Evolutionary conservation across 2,113 vertebrate species (phyloP), one percentile per base, ranked within the genome.

Genomic region (Forbesichthys papilliferus): DNA sequence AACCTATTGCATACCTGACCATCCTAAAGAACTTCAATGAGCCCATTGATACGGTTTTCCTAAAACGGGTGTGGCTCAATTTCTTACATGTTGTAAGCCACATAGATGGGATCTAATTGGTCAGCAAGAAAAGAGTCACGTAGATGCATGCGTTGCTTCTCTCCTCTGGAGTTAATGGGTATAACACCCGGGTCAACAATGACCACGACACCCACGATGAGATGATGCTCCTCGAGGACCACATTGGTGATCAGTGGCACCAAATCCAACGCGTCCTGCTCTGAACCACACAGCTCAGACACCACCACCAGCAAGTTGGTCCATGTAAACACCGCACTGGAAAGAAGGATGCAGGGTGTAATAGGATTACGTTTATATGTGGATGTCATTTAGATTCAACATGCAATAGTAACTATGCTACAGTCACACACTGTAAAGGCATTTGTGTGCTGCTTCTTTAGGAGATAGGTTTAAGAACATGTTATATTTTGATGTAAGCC

Each of bases 231-330:
- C 90, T 99, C 98, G 87, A 99, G 92, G 7, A 99, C 96, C 82
- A 98, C 97, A 0, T 98, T 98, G 48, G 98, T 99, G 18, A 99
- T 96, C 51, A 98, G 90, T 14, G 98, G 96, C 54, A 99, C 97
- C 81, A 99, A 88, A 86, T 99, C 98, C 80, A 99, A 90, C 0
- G 97, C 98, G 13, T 99, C 98, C 84, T 99, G 96, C 68, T 99
- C 98, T 0, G 95, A 99, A 66, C 97, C 96, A 2, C 96, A 97
- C 75, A 99, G 92, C 88, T 99, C 98, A 14, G 96, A 96, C 33
- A 99, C 98, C 71, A 98, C 97, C 90, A 99, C 98, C 9, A 99
- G 93, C 87, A 99, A 84, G 90, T 99, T 99, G 90, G 96, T 99
- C 98, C 98, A 99, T 0, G 96, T 98, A 93, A 99, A 99, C 48